Conservation (phyloP, 2,888 invertebrate genomes). For the Protodeltote pygarga region DNA sequence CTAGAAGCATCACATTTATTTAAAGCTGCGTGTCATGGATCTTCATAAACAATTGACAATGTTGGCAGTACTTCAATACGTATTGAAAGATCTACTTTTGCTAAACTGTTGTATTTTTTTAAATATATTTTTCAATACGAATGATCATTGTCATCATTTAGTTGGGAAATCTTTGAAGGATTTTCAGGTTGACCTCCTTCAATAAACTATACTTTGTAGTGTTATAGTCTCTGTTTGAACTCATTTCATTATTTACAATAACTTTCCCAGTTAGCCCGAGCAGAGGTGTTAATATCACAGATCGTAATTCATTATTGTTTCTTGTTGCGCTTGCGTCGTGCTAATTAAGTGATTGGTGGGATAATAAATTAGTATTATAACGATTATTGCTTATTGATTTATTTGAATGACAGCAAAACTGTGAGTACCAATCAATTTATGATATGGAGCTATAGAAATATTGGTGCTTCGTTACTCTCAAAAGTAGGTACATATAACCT, state of each 20-base stretch:
- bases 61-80: background rate
- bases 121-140: no score
- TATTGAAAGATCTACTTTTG: no score
- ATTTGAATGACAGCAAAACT: constrained; percentile 48
- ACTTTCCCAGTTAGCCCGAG: constrained; percentile 15
- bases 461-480: background rate
- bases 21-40: no score
- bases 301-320: constrained; percentile 63
- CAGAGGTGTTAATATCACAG: constrained; percentile 46
- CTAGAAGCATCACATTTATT: background rate
- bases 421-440: constrained; percentile 26
- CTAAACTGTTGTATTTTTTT: no score
- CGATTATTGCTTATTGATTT: constrained; percentile 71
- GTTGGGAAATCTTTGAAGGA: no score
- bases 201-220: no score
- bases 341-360: constrained; percentile 71
- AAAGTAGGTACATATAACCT: no score
- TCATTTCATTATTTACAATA: background rate
- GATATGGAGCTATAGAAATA: constrained; percentile 7
- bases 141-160: no score
- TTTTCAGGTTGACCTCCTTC: no score
- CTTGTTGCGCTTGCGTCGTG: constrained; percentile 66
- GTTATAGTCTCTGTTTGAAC: no score
- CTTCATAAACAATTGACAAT: constrained; percentile 1
- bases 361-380: constrained; percentile 68